Evolutionary conservation across 1,140 invertebrate species (phyloP).

Genomic region (Trachelipus rathkii): DNA sequence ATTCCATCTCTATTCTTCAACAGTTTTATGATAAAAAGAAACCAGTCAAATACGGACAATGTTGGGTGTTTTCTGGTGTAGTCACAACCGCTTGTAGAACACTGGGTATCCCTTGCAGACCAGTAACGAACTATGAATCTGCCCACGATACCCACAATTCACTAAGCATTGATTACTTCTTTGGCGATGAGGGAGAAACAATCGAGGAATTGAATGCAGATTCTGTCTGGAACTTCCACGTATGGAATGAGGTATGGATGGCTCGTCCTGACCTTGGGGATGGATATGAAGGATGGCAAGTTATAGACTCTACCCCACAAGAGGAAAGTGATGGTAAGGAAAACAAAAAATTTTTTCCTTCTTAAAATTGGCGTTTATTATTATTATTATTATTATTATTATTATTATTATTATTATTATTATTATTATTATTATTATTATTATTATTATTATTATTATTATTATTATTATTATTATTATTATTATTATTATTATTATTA

Average conservation of each 20-base stretch:
- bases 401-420: constrained; percentile 2
- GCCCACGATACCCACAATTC: constrained; percentile 88
- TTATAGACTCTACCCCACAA: constrained; percentile 25
- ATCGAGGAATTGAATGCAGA: constrained; percentile 75
- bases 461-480: no score
- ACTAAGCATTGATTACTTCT: constrained; percentile 85
- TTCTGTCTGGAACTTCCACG: constrained; percentile 74
- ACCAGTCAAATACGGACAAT: constrained; percentile 89
- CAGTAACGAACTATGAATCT: constrained; percentile 80
- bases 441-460: constrained; percentile 45
- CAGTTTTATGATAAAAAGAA: constrained; percentile 78
- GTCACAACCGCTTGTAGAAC: constrained; percentile 80
- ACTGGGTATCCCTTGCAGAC: constrained; percentile 77
- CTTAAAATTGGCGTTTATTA: neutral
- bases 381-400: neutral
- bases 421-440: neutral
- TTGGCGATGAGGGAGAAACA: constrained; percentile 72
- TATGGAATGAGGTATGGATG: constrained; percentile 97
- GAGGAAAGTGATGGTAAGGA: constrained; percentile 22
- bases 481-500: no score
- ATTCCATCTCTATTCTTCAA: constrained; percentile 78
- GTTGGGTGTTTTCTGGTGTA: constrained; percentile 88
- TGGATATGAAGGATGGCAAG: constrained; percentile 67
- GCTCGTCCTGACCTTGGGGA: constrained; percentile 69
- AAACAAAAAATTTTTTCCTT: neutral